Evolutionary conservation across 2,797 vertebrate species (phyloP).

Genomic region (Catostomus latipinnis): DNA sequence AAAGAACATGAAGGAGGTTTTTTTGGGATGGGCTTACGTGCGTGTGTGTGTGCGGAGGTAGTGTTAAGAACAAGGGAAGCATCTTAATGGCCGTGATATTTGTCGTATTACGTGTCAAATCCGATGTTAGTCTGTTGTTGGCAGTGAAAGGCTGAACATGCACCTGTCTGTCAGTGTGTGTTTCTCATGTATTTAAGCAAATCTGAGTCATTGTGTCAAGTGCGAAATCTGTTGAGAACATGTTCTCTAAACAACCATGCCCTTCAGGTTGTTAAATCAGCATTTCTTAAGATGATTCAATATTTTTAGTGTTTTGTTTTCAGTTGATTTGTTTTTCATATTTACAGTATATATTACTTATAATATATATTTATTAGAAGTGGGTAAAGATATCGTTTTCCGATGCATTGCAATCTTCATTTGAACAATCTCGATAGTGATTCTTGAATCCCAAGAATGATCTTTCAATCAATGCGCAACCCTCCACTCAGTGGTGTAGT

Average conservation of each 20-base stretch:
- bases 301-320: too few relatives aligned
- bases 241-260: not conserved
- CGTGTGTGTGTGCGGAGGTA: slow-evolving; percentile 46
- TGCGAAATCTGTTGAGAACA: too few relatives aligned
- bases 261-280: not conserved
- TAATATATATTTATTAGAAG: too few relatives aligned
- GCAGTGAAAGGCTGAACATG: slow-evolving; percentile 14
- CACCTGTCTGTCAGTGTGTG: not conserved
- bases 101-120: slow-evolving; percentile 17
- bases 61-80: slow-evolving; percentile 2
- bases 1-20: slow-evolving; percentile 74
- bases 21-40: slow-evolving; percentile 67
- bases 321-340: too few relatives aligned
- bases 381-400: too few relatives aligned
- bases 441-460: too few relatives aligned
- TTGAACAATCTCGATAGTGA: too few relatives aligned
- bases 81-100: not conserved
- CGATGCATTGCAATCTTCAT: too few relatives aligned
- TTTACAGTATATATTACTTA: too few relatives aligned
- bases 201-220: not conserved
- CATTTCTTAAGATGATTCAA: too few relatives aligned
- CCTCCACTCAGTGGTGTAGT: too few relatives aligned
- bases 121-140: slow-evolving; percentile 1
- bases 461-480: too few relatives aligned
- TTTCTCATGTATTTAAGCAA: not conserved